These are phyloP conservation scores for Zenarchopterus dispar DNA, from an alignment of 2,797 vertebrate species.

Conservation along the genomic window DNA sequence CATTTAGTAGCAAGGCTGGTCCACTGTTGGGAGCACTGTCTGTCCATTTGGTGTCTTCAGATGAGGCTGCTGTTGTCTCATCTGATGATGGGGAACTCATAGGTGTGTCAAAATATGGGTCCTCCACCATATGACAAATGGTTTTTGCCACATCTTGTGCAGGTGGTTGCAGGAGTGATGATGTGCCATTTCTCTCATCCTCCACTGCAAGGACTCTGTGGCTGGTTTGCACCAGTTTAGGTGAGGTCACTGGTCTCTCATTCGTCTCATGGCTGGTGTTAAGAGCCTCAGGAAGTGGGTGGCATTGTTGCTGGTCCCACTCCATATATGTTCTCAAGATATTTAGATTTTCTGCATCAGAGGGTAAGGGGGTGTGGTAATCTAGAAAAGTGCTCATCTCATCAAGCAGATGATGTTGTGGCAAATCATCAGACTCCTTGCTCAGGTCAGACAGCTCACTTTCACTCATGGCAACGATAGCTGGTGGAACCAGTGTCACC, in stretches of 20 bases:
- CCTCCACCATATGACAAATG: slow-evolving; percentile 79
- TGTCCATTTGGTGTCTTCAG: slow-evolving; percentile 23
- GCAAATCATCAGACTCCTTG: slow-evolving; percentile 35
- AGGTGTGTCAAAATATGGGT: slow-evolving; percentile 80
- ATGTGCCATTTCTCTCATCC: neutral
- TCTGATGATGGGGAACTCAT: slow-evolving; percentile 28
- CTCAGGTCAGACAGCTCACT: slow-evolving; percentile 43
- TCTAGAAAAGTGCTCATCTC: slow-evolving; percentile 6
- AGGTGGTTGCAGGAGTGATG: neutral
- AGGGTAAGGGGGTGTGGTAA: neutral
- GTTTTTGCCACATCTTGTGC: slow-evolving; percentile 9
- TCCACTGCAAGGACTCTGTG: slow-evolving; percentile 1
- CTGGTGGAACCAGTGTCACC: slow-evolving; percentile 32
- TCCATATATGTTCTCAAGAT: slow-evolving; percentile 1
- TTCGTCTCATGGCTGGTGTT: neutral
- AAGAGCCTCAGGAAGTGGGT: neutral
- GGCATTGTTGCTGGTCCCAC: slow-evolving; percentile 25
- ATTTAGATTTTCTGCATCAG: slow-evolving; percentile 20
- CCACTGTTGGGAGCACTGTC: slow-evolving; percentile 13
- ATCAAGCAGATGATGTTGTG: slow-evolving; percentile 21
- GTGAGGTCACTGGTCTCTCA: slow-evolving; percentile 15
- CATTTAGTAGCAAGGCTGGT: slow-evolving; percentile 57
- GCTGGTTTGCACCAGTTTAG: neutral
- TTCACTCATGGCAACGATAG: slow-evolving; percentile 23
- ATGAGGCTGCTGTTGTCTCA: neutral